Conservation (phyloP, 1,140 invertebrate species). For the Leptinotarsa lineolata region DNA sequence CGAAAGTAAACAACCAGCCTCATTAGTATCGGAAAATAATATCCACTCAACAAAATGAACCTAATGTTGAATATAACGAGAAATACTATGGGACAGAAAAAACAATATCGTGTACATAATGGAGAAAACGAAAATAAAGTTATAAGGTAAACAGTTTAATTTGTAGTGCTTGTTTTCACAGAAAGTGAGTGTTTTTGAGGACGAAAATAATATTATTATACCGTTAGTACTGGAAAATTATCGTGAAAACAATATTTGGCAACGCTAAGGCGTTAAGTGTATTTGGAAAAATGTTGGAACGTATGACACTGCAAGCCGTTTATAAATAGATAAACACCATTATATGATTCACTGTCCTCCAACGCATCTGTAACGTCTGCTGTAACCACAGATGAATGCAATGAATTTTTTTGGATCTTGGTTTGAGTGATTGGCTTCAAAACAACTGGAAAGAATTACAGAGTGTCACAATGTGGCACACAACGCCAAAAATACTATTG, state of each 20-base stretch:
- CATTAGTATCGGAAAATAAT: too few species aligned
- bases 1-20: neutral
- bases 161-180: neutral
- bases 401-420: too few species aligned
- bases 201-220: neutral
- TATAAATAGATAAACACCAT: neutral
- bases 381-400: constrained; percentile 1
- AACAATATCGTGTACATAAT: too few species aligned
- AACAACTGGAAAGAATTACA: too few species aligned
- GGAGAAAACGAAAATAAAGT: neutral
- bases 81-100: too few species aligned
- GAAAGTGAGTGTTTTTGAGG: neutral
- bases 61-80: too few species aligned
- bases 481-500: too few species aligned
- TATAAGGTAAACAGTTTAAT: neutral
- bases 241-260: constrained; percentile 3
- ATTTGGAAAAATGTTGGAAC: constrained; percentile 3
- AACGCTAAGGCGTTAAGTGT: neutral
- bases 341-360: constrained; percentile 8
- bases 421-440: too few species aligned
- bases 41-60: too few species aligned
- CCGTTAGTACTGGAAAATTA: neutral
- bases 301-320: neutral
- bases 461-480: too few species aligned
- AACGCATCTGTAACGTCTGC: constrained; percentile 5